Percentiles rank a stretch among this genome's conserved stretches.
Evolutionary conservation across 2,797 vertebrate species (phyloP).

Genomic region (Zalophus californianus): DNA sequence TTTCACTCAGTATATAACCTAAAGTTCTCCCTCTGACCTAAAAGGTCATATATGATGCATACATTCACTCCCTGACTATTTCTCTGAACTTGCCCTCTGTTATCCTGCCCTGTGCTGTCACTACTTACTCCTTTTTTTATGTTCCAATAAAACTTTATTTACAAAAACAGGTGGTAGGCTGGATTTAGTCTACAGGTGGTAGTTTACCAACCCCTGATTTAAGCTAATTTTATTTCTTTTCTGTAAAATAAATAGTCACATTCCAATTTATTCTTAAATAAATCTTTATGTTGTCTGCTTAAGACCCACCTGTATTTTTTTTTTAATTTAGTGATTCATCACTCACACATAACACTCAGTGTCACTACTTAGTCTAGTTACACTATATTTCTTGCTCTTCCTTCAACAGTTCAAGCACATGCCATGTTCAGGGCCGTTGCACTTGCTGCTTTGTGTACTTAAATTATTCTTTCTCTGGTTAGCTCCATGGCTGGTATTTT

Average conservation of each 20-base stretch:
- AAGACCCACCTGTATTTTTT: constrained; percentile 37
- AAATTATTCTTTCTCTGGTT: neutral
- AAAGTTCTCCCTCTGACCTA: neutral
- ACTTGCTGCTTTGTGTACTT: neutral
- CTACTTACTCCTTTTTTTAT: neutral
- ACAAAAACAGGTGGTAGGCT: neutral
- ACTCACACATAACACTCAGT: neutral
- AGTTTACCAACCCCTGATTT: neutral
- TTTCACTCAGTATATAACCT: neutral
- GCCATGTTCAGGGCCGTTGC: neutral
- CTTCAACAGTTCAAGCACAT: neutral
- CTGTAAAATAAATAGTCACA: neutral
- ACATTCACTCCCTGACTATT: neutral
- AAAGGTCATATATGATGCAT: neutral
- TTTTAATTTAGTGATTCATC: neutral
- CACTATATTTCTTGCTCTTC: neutral
- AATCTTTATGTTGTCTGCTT: neutral
- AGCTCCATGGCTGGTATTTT: neutral
- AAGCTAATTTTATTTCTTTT: constrained; percentile 36
- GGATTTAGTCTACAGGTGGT: neutral
- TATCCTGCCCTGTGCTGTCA: neutral
- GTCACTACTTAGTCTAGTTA: neutral
- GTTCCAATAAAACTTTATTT: constrained; percentile 38
- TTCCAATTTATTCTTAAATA: neutral
- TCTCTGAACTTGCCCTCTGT: neutral